Base-by-base conservation (phyloP, 1,140 invertebrate species). In the Gonatopus flavifemur region DNA sequence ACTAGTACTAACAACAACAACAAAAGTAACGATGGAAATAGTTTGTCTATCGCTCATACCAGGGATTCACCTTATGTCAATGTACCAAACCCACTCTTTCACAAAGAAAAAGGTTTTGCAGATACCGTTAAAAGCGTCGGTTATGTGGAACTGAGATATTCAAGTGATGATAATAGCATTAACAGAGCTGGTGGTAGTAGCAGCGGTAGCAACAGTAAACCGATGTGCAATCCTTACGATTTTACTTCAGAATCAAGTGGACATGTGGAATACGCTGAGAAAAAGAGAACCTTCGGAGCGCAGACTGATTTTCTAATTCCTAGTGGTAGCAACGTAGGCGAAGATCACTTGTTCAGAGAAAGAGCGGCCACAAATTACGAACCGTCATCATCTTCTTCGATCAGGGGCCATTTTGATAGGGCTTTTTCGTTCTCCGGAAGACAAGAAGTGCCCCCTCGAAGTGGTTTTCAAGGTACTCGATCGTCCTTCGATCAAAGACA, bases 61-160 rank as follows among this genome's bases (percentile, higher is more conserved):
- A 55, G 66, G 38, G 66, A 66, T 48, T 72, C 72, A 30, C 69
- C 70, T 0, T 77, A 77, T 54, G 81, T 82, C 36, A 81, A 83
- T 41, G 59, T 83, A 37, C 69, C 81, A 57, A 83, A 78, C 52
- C 49, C 74, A 10, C 54, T 71, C 35, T 72, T 74, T 24, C 63
- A 68, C 41, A 71, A 75, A 25, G 70, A 75, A 24, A 74, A 73
- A 35, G 66, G 54, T 15, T 76, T 72, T 46, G 52, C 58, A 8
- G 70, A 77, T 6, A 56, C 52, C 2, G 64, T 61, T 8, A 68
- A 66, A 28, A 69, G 57, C 36, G 70, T 68, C n/a, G 71, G 71
- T 6, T 78, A 76, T 47, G 59, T 70, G 15, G 76, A 78, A 42
- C 58, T 77, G 2, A 67, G 61, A 20, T n/a, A n/a, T n/a, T n/a